Evolutionary conservation across 64 coral and sea anemone species (phyloP).

Genomic region (Catalaphyllia jardinei): DNA sequence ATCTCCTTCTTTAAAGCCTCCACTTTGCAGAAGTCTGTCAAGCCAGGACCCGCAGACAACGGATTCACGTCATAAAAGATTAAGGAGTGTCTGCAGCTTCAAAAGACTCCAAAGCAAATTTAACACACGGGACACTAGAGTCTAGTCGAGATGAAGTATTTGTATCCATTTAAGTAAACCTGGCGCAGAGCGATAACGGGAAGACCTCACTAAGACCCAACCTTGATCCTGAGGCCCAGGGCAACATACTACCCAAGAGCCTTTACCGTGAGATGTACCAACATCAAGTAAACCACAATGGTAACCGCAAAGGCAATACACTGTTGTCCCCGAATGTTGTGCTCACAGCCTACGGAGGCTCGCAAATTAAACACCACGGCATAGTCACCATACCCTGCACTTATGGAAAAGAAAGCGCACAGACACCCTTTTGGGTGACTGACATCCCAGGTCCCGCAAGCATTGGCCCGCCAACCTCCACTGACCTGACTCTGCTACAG

Average conservation of each 20-base stretch:
- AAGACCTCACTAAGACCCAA: conserved; percentile 51
- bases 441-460: conserved; percentile 17
- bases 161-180: conserved; percentile 5
- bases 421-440: conserved; percentile 46
- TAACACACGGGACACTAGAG: background rate
- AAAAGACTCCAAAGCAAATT: conserved; percentile 14
- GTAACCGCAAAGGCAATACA: background rate
- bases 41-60: no score
- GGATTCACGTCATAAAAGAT: no score
- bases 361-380: conserved; percentile 51
- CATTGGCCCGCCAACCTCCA: conserved; percentile 13
- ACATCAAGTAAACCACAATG: conserved; percentile 15
- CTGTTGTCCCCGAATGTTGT: conserved; percentile 22
- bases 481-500: conserved; percentile 20
- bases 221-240: no score
- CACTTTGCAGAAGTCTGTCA: no score
- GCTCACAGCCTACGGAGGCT: conserved; percentile 54
- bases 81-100: no score
- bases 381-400: conserved; percentile 18
- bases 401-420: background rate
- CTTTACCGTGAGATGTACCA: conserved; percentile 52
- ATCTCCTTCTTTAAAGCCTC: no score
- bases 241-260: no score
- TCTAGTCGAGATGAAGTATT: conserved; percentile 52
- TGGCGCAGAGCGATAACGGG: background rate